Evolutionary conservation across 2,888 invertebrate species (phyloP).

Genomic region (Vannuccia rotundouncinata): DNA sequence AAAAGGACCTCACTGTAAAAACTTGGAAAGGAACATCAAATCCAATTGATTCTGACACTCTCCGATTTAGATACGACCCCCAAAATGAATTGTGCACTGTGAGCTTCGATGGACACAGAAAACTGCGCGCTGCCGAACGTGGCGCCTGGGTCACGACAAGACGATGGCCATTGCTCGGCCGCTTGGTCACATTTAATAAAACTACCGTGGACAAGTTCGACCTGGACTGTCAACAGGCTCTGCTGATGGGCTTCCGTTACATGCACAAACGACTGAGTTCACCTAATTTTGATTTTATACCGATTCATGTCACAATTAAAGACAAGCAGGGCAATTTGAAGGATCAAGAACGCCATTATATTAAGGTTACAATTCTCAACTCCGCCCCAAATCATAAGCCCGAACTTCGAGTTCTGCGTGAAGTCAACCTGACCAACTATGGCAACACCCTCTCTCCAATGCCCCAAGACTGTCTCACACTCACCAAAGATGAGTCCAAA

Average conservation of each 20-base stretch:
- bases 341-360: neutral
- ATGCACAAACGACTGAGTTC: conserved; percentile 33
- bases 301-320: conserved; percentile 21
- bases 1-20: neutral
- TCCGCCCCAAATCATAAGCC: conserved; percentile 18
- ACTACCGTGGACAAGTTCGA: conserved; percentile 28
- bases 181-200: conserved; percentile 16
- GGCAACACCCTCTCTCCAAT: conserved; percentile 33
- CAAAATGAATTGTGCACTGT: conserved; percentile 22
- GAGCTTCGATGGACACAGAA: neutral
- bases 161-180: conserved; percentile 27
- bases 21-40: conserved; percentile 32
- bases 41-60: conserved; percentile 21
- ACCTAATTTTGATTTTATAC: conserved; percentile 34
- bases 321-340: neutral
- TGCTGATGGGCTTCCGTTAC: conserved; percentile 36
- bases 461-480: conserved; percentile 34
- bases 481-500: conserved; percentile 23
- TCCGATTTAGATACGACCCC: conserved; percentile 27
- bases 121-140: neutral
- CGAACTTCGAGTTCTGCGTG: neutral
- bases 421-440: conserved; percentile 25
- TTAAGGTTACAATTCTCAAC: conserved; percentile 6
- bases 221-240: conserved; percentile 30
- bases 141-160: conserved; percentile 27